A percentile compares a stretch with the other conserved stretches of the same genome.
Evolutionary conservation across 1,140 invertebrate species (phyloP).

Genomic region (Nymphalis io): DNA sequence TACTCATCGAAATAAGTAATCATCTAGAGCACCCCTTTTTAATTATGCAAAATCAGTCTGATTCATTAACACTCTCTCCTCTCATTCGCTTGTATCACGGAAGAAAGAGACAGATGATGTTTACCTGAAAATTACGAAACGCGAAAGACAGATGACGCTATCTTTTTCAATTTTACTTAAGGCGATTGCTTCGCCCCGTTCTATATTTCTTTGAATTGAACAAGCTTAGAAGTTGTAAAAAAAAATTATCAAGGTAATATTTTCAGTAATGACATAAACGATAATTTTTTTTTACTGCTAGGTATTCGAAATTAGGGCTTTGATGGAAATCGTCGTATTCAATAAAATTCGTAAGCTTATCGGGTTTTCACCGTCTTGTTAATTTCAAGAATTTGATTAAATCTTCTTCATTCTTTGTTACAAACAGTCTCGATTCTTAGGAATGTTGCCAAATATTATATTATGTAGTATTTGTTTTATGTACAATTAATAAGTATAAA

Average conservation of each 20-base stretch:
- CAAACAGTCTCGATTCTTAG: too few species aligned
- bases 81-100: slow-evolving; percentile 36
- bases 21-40: slow-evolving; percentile 69
- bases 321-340: slow-evolving; percentile 33
- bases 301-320: slow-evolving; percentile 37
- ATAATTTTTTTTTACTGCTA: slow-evolving; percentile 14
- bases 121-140: slow-evolving; percentile 68
- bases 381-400: not conserved
- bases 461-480: too few species aligned
- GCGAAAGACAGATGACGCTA: slow-evolving; percentile 66
- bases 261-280: slow-evolving; percentile 40
- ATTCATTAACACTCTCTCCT: slow-evolving; percentile 56
- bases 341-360: slow-evolving; percentile 14
- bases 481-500: too few species aligned
- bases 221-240: slow-evolving; percentile 39
- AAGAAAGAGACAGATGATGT: slow-evolving; percentile 55
- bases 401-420: not conserved
- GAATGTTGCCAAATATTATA: too few species aligned
- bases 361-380: not conserved
- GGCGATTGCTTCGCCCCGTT: slow-evolving; percentile 38
- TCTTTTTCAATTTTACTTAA: slow-evolving; percentile 60
- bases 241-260: slow-evolving; percentile 41
- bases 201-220: slow-evolving; percentile 21
- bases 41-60: slow-evolving; percentile 77
- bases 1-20: slow-evolving; percentile 75